Conservation (phyloP, 1,140 invertebrate genomes). For the Pteromalus puparum region DNA sequence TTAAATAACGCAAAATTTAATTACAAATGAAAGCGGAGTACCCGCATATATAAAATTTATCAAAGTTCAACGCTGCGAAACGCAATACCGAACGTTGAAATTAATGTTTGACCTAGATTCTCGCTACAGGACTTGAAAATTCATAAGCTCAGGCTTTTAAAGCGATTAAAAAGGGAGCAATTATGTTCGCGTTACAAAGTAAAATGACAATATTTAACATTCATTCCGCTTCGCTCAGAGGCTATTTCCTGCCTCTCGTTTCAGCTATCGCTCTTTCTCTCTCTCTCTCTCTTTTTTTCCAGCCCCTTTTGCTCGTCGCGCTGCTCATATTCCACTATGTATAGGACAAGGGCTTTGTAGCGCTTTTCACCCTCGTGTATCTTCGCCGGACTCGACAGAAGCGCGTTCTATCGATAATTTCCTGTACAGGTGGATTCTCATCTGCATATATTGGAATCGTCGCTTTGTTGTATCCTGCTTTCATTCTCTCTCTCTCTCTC, state of each 20-base stretch:
- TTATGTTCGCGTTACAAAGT: neutral
- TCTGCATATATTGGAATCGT: neutral
- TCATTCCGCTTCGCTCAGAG: slow-evolving; percentile 53
- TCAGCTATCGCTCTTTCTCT: no score
- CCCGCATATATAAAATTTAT: neutral
- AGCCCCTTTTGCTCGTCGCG: neutral
- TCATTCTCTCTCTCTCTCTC: no score
- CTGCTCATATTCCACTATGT: neutral
- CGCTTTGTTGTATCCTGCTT: neutral
- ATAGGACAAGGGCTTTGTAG: neutral
- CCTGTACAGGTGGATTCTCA: neutral
- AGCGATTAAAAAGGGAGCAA: neutral
- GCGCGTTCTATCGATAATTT: neutral
- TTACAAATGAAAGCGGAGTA: neutral
- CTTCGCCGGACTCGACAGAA: neutral
- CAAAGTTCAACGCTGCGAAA: neutral
- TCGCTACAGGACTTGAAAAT: neutral
- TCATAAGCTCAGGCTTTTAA: neutral
- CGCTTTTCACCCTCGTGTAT: neutral
- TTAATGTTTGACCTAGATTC: neutral
- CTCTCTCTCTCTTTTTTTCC: neutral
- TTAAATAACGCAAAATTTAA: no score
- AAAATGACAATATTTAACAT: slow-evolving; percentile 55
- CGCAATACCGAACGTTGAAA: neutral
- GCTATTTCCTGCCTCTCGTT: slow-evolving; percentile 56